Base-by-base conservation (phyloP, 2,797 vertebrate species). In the Poeciliopsis paucimaculata region DNA sequence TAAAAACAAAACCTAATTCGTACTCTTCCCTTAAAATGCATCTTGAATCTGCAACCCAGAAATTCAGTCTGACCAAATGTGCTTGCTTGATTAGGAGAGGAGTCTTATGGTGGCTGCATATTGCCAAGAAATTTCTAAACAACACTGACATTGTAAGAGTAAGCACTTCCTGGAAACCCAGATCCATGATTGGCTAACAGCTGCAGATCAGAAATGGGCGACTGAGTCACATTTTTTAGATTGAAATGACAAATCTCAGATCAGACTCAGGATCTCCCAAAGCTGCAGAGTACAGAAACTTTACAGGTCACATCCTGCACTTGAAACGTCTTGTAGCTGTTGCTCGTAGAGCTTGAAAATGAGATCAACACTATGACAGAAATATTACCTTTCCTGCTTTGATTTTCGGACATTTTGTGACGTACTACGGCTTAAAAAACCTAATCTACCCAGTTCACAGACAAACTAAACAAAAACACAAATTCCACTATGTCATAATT, bases 111-210 rank as follows among this genome's bases (percentile, higher is more conserved):
- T 84, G 83, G 74, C 60, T 84, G 76, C 82, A 78, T 84, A 77
- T 85, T 83, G 76, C 76, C 74, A 64, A 76, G 84, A 88, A 82
- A 51, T 81, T 78, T 79, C 31, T 34, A 79, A 92, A 94, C 90
- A 92, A 91, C 90, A 73, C 86, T 57, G 81, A 86, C 80, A 89
- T 91, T 92, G 91, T 92, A 75, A 72, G 76, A 85, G 45, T 88
- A 92, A 91, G 91, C 86, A 55, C 88, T 86, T 90, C 84, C 82
- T 82, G 79, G 79, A 89, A 91, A 83, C 77, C 39, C 75, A 72
- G 71, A 73, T 81, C 84, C 28, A 11, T 0, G 46, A 87, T 91
- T 91, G 89, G 90, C 79, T 41, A 70, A 86, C 82, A 82, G 88
- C 82, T 89, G 82, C 85, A 80, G 87, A 85, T 91, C 87, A 78